phyloP scores from a whole-genome alignment of 1,140 invertebrate species.

The Drosophila hydei region DNA sequence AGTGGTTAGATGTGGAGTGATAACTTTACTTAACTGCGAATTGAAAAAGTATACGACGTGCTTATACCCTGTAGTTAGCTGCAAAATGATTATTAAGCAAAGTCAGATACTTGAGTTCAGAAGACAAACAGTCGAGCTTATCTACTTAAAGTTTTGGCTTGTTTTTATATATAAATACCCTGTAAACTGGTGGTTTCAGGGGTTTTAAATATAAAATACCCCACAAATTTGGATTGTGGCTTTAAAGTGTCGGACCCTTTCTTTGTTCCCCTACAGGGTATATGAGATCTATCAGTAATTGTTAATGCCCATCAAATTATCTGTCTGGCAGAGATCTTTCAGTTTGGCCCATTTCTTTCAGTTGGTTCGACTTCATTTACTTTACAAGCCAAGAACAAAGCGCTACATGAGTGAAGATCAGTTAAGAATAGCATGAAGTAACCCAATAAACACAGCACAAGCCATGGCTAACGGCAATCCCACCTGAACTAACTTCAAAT shows the following conservation, averaged over 20 bases:
- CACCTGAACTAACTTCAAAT: too few relatives aligned
- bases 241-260: too few relatives aligned
- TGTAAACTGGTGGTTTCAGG: too few relatives aligned
- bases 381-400: background rate
- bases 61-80: conserved; percentile 2
- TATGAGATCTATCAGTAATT: conserved; percentile 23
- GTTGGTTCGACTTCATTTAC: conserved; percentile 6
- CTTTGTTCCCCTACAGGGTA: background rate
- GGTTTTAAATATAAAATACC: too few relatives aligned
- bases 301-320: conserved; percentile 18
- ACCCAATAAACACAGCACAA: too few relatives aligned
- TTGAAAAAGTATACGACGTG: background rate
- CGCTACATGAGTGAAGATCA: too few relatives aligned
- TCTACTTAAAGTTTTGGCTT: too few relatives aligned
- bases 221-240: too few relatives aligned
- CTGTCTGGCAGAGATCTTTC: conserved; percentile 13
- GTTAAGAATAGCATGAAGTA: too few relatives aligned
- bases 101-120: background rate
- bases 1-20: background rate
- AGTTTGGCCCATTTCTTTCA: conserved; percentile 33
- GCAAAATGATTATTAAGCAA: background rate
- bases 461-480: too few relatives aligned
- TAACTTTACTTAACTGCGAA: background rate
- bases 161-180: too few relatives aligned
- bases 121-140: background rate